A percentile compares a stretch with the other conserved stretches of the same genome.
phyloP scores from a whole-genome alignment of 2,888 invertebrate species.

The Zaprionus bogoriensis region DNA sequence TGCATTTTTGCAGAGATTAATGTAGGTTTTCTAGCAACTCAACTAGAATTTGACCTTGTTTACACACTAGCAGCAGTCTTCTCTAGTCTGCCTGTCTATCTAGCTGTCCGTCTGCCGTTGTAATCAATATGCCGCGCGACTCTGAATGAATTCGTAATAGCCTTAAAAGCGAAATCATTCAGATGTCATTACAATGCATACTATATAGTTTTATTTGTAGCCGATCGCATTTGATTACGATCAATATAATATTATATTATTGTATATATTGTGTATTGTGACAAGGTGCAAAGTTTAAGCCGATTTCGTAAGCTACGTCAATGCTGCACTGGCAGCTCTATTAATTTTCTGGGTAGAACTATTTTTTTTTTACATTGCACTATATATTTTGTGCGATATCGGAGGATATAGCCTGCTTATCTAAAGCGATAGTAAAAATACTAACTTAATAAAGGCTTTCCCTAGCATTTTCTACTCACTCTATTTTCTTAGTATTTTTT shows the following conservation, averaged over 20 bases:
- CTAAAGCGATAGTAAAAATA: no score
- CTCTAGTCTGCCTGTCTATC: not conserved
- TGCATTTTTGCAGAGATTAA: constrained; percentile 4
- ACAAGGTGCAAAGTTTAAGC: not conserved
- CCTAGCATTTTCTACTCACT: no score
- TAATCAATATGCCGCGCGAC: not conserved
- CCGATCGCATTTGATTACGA: not conserved
- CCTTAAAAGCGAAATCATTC: not conserved
- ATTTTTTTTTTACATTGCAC: no score
- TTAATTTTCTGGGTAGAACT: not conserved
- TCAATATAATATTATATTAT: not conserved
- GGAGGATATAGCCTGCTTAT: no score
- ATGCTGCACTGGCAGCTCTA: not conserved
- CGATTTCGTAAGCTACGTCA: not conserved
- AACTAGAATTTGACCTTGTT: constrained; percentile 12
- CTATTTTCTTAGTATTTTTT: no score
- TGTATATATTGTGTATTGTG: not conserved
- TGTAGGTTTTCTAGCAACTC: not conserved
- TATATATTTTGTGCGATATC: no score
- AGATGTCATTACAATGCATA: constrained; percentile 1
- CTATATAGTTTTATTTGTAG: not conserved
- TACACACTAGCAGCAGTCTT: not conserved
- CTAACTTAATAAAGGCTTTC: no score
- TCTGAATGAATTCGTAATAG: constrained; percentile 10
- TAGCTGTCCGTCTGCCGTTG: constrained; percentile 1